Percentiles rank a stretch among this genome's conserved stretches.
These are phyloP conservation scores for Chrysina gloriosa DNA, from an alignment of 2,888 invertebrate genomes.

Conservation along the genomic window DNA sequence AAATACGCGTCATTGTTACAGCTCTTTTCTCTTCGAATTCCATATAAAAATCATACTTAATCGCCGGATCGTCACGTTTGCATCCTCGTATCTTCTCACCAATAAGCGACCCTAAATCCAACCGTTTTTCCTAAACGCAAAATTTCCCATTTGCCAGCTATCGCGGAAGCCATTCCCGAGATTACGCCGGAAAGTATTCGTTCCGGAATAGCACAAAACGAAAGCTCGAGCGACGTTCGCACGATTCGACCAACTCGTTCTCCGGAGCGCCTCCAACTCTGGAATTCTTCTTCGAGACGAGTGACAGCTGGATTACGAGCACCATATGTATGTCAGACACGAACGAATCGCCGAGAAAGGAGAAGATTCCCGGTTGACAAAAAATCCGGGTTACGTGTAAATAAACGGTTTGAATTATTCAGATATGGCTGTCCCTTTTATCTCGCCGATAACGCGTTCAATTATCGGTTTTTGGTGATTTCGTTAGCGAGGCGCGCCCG, in stretches of 20 bases:
- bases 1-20: too few species aligned
- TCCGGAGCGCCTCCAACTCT: neutral
- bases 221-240: slow-evolving; percentile 5
- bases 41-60: too few species aligned
- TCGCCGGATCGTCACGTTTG: too few species aligned
- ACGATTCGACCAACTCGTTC: slow-evolving; percentile 1
- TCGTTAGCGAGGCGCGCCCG: neutral
- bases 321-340: slow-evolving; percentile 35
- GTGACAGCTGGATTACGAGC: slow-evolving; percentile 32
- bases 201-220: slow-evolving; percentile 24
- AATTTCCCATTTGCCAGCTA: neutral
- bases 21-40: too few species aligned
- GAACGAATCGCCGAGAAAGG: slow-evolving; percentile 7
- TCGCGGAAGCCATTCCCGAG: neutral
- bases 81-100: too few species aligned
- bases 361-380: neutral
- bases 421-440: neutral
- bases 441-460: slow-evolving; percentile 11
- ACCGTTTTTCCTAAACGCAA: neutral
- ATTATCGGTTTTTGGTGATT: slow-evolving; percentile 3
- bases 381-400: slow-evolving; percentile 27
- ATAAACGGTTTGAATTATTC: slow-evolving; percentile 27
- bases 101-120: neutral
- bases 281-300: slow-evolving; percentile 10
- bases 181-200: slow-evolving; percentile 17